Evolutionary conservation across 2,797 vertebrate genomes (phyloP).

Genomic region (Lepus oiostolus): DNA sequence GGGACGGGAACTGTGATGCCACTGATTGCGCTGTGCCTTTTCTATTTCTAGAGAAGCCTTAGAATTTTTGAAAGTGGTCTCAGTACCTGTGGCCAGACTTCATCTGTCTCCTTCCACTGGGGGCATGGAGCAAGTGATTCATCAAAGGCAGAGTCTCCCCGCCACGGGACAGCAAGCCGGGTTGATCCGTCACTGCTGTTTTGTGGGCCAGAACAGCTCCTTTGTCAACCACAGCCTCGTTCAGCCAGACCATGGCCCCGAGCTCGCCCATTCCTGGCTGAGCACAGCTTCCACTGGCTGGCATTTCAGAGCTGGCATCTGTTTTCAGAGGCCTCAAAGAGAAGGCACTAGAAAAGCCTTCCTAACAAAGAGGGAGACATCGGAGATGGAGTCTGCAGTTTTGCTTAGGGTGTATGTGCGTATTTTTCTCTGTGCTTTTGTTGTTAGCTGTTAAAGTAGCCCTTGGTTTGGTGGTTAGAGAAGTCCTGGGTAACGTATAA

Average conservation of each 20-base stretch:
- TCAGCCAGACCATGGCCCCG: not conserved
- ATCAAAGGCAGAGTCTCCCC: conserved; percentile 45
- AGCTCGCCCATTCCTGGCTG: conserved; percentile 9
- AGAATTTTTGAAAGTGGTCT: conserved; percentile 49
- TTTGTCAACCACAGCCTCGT: not conserved
- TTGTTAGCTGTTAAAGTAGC: conserved; percentile 40
- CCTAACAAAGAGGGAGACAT: conserved; percentile 4
- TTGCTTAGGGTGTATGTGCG: not conserved
- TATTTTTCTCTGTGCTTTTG: conserved; percentile 51
- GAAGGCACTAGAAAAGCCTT: conserved; percentile 19
- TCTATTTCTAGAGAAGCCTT: conserved; percentile 52
- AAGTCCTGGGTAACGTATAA: not conserved
- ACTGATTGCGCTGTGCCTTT: not conserved
- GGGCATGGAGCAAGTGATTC: conserved; percentile 51
- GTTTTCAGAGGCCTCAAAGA: conserved; percentile 52
- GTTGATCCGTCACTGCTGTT: not conserved
- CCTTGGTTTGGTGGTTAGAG: conserved; percentile 32
- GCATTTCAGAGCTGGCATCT: conserved; percentile 7
- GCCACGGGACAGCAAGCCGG: conserved; percentile 13
- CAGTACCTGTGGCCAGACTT: conserved; percentile 31
- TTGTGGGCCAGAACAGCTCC: conserved; percentile 56
- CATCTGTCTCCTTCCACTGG: conserved; percentile 6
- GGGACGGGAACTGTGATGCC: conserved; percentile 17
- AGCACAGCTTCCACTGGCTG: not conserved
- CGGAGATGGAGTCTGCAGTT: conserved; percentile 21